Evolutionary conservation across 1,140 invertebrate species (phyloP).

Genomic region (Hyles euphorbiae): DNA sequence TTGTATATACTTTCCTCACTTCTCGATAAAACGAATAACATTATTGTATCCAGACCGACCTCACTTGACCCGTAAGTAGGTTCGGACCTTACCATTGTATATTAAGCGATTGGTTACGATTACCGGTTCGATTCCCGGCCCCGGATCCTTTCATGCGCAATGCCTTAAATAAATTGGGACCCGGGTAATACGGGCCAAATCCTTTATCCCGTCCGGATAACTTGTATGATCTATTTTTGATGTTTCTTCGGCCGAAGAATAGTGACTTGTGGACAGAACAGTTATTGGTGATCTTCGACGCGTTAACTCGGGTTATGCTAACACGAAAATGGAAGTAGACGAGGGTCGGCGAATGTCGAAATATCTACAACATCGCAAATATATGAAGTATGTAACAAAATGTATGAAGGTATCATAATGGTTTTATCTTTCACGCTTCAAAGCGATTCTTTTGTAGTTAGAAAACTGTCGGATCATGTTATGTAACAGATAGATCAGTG

Average conservation of each 20-base stretch:
- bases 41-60: background rate
- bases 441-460: too few species aligned
- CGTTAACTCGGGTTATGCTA: too few species aligned
- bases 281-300: too few species aligned
- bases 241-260: background rate
- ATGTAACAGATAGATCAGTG: too few species aligned
- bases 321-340: too few species aligned
- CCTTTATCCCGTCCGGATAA: constrained; percentile 8
- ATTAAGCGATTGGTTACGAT: constrained; percentile 5
- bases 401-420: too few species aligned
- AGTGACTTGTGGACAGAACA: background rate
- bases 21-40: background rate
- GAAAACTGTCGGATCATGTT: too few species aligned
- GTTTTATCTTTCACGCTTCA: too few species aligned
- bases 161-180: constrained; percentile 8
- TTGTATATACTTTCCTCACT: too few species aligned
- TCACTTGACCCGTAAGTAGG: background rate
- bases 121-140: constrained; percentile 7
- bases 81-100: background rate
- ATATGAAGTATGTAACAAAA: too few species aligned
- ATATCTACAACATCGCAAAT: too few species aligned
- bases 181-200: constrained; percentile 5
- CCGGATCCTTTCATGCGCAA: constrained; percentile 1
- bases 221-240: constrained; percentile 8
- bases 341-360: too few species aligned